Conservation (phyloP, 2,113 vertebrate species). For the Dissostichus mawsoni region DNA sequence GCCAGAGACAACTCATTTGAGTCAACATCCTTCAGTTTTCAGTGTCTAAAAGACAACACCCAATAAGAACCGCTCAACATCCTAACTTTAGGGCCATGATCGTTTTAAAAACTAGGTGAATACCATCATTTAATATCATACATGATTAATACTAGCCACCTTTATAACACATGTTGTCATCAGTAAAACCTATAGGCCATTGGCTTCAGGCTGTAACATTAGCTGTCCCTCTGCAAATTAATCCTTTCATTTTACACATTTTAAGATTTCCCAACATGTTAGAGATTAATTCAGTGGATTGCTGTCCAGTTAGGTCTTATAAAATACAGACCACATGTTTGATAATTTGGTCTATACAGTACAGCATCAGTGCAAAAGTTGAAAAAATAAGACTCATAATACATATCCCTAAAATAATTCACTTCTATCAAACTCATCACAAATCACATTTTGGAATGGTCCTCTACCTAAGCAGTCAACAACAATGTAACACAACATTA, state of each 20-base stretch:
- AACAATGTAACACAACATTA: conserved; percentile 25
- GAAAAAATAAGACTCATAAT: conserved; percentile 18
- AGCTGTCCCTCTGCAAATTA: neutral
- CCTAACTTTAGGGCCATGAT: neutral
- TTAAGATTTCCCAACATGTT: neutral
- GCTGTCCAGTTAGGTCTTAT: neutral
- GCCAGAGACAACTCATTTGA: neutral
- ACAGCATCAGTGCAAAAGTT: conserved; percentile 42
- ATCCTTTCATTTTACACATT: neutral
- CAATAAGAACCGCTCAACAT: conserved; percentile 4
- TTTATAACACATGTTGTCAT: conserved; percentile 30
- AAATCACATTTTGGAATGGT: conserved; percentile 35
- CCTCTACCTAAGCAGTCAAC: conserved; percentile 27
- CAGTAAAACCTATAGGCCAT: conserved; percentile 12
- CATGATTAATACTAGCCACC: conserved; percentile 12
- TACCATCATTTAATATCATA: conserved; percentile 4
- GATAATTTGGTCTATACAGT: conserved; percentile 25
- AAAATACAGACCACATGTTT: neutral
- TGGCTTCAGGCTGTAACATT: no score
- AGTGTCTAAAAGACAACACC: neutral
- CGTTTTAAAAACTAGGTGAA: conserved; percentile 1
- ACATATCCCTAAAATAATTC: conserved; percentile 21
- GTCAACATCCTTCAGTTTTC: conserved; percentile 4
- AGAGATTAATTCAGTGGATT: neutral
- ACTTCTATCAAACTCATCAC: conserved; percentile 29